phyloP scores from a whole-genome alignment of 92 coral and sea anemone genomes.

The Hydrozoanthus gracilis region DNA sequence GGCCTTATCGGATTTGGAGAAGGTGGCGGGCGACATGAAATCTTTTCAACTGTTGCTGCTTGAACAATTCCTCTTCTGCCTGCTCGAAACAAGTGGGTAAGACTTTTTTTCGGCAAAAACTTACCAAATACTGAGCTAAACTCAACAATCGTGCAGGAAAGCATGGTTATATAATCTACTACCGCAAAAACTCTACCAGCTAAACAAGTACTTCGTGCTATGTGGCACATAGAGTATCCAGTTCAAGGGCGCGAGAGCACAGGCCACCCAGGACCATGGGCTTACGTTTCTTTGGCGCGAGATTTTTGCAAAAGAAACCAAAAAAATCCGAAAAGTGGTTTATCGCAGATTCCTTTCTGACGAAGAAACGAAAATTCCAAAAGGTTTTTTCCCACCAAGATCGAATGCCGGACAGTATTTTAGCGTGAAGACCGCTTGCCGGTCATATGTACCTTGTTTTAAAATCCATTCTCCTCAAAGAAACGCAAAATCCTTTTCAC shows the following conservation, averaged over 20 bases:
- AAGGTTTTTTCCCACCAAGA: too few species aligned
- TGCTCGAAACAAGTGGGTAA: not conserved
- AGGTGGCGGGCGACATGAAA: not conserved
- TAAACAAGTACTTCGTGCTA: not conserved
- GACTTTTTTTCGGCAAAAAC: not conserved
- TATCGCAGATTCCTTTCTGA: too few species aligned
- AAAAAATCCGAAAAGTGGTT: too few species aligned
- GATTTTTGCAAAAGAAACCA: too few species aligned
- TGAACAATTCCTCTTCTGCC: not conserved
- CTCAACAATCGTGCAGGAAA: not conserved
- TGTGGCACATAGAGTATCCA: not conserved
- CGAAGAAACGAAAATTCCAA: too few species aligned
- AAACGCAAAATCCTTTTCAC: too few species aligned
- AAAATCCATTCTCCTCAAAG: too few species aligned
- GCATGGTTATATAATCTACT: constrained; percentile 18
- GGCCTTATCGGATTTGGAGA: not conserved
- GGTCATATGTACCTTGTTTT: too few species aligned
- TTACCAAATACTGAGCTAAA: not conserved
- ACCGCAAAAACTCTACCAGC: not conserved
- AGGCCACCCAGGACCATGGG: not conserved
- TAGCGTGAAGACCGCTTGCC: too few species aligned
- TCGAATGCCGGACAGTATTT: too few species aligned
- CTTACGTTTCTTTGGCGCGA: too few species aligned
- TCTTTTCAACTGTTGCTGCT: not conserved
- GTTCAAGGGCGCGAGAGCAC: not conserved